A percentile compares a stretch with the other conserved stretches of the same genome.
Conservation (phyloP, 64 coral and sea anemone species). For the Montipora efflorescens region DNA sequence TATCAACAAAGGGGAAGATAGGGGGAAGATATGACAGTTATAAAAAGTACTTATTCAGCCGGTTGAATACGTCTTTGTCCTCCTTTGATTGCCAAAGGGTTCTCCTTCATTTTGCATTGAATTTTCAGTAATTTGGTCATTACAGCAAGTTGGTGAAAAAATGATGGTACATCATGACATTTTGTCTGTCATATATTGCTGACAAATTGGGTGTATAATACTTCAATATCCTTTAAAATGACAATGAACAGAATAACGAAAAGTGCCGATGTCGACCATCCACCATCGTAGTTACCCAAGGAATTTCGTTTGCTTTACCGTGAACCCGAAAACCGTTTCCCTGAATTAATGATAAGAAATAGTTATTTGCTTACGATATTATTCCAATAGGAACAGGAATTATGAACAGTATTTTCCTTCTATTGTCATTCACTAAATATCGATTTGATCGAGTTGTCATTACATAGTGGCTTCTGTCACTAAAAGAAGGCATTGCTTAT, state of each 20-base stretch:
- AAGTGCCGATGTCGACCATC: not conserved
- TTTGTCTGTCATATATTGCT: not conserved
- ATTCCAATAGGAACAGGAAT: not conserved
- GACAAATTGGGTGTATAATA: conserved; percentile 5
- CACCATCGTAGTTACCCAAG: not conserved
- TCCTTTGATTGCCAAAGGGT: too few relatives aligned
- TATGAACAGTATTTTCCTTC: conserved; percentile 3
- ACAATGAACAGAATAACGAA: not conserved
- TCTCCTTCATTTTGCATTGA: too few relatives aligned
- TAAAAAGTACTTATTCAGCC: too few relatives aligned
- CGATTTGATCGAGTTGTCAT: not conserved
- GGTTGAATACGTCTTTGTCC: too few relatives aligned
- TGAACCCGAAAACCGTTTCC: not conserved
- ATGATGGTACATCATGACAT: not conserved
- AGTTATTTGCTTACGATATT: not conserved
- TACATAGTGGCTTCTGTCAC: too few relatives aligned
- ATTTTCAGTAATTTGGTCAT: too few relatives aligned
- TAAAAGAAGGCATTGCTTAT: too few relatives aligned
- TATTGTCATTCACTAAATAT: not conserved
- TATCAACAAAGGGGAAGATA: too few relatives aligned
- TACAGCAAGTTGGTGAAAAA: too few relatives aligned
- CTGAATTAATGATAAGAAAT: conserved; percentile 2
- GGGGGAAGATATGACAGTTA: too few relatives aligned
- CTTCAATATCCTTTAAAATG: not conserved
- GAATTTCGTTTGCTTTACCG: not conserved